These are phyloP conservation scores for Varroa destructor DNA, from an alignment of 1,140 invertebrate genomes.

Conservation along the genomic window DNA sequence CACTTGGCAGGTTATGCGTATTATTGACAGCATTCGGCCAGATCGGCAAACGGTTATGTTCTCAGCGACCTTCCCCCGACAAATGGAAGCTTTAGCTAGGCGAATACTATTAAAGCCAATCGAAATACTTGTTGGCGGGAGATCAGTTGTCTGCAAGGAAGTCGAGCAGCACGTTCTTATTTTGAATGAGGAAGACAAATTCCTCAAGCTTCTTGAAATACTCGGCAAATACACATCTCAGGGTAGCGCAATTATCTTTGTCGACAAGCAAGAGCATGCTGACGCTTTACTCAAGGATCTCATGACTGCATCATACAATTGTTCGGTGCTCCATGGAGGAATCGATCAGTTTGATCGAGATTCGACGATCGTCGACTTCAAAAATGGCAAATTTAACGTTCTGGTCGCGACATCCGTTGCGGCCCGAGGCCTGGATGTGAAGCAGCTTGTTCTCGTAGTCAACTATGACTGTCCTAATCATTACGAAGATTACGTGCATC, in stretches of 20 bases:
- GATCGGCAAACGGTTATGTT: constrained; percentile 97
- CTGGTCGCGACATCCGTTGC: constrained; percentile 84
- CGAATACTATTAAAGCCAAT: constrained; percentile 86
- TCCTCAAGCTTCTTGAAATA: constrained; percentile 89
- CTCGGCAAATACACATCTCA: constrained; percentile 62
- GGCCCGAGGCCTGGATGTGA: constrained; percentile 90
- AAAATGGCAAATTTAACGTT: constrained; percentile 64
- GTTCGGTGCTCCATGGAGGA: constrained; percentile 92
- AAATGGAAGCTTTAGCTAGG: constrained; percentile 95
- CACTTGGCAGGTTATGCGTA: constrained; percentile 64
- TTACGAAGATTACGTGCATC: constrained; percentile 98
- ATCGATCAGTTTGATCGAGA: constrained; percentile 99
- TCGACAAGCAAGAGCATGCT: constrained; percentile 96
- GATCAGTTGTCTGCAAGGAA: constrained; percentile 94
- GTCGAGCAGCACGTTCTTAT: constrained; percentile 84
- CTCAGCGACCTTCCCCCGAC: constrained; percentile 93
- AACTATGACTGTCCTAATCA: constrained; percentile 99
- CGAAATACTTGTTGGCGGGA: constrained; percentile 93
- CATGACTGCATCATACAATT: constrained; percentile 88
- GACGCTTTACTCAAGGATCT: constrained; percentile 87
- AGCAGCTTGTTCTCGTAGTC: constrained; percentile 90
- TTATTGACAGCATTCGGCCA: constrained; percentile 91
- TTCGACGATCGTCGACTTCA: constrained; percentile 94
- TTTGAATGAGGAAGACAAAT: constrained; percentile 91
- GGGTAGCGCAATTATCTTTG: constrained; percentile 90